A percentile compares a stretch with the other conserved stretches of the same genome.
Evolutionary conservation across 2,113 vertebrate species (phyloP).

Genomic region (Chloropsis cyanopogon): DNA sequence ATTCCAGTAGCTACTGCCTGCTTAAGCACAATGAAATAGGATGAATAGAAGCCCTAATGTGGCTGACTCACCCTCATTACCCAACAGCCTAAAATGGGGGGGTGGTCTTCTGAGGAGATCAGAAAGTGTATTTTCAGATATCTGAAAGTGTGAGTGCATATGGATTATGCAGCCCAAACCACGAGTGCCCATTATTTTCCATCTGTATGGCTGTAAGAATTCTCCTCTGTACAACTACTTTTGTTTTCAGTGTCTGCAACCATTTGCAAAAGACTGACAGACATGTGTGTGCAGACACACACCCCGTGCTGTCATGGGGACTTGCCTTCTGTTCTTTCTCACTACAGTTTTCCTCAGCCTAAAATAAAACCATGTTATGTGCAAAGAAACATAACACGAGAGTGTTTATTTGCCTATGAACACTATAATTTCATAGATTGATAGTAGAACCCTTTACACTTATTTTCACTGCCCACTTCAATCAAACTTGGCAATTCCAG

Average conservation of each 20-base stretch:
- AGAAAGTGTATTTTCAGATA: constrained; percentile 1
- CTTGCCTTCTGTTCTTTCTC: constrained; percentile 26
- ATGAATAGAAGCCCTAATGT: constrained; percentile 28
- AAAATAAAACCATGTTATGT: constrained; percentile 2
- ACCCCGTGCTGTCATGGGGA: neutral
- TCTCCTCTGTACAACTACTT: neutral
- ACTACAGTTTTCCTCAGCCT: neutral
- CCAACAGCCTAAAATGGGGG: neutral
- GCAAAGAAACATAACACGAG: neutral
- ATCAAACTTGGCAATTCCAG: constrained; percentile 12
- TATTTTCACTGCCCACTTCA: constrained; percentile 37
- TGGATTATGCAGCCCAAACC: neutral
- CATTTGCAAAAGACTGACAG: constrained; percentile 6
- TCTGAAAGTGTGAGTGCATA: neutral
- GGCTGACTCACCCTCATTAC: constrained; percentile 45
- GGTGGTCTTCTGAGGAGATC: constrained; percentile 11
- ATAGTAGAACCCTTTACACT: constrained; percentile 44
- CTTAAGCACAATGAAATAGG: constrained; percentile 18
- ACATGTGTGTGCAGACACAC: neutral
- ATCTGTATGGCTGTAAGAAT: neutral
- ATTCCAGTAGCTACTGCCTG: constrained; percentile 32
- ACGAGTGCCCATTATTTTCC: neutral
- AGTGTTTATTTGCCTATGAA: constrained; percentile 57
- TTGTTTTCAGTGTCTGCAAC: constrained; percentile 20
- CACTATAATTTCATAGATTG: neutral